Evolutionary conservation across 2,888 invertebrate species (phyloP).

Genomic region (Junonia oenone): DNA sequence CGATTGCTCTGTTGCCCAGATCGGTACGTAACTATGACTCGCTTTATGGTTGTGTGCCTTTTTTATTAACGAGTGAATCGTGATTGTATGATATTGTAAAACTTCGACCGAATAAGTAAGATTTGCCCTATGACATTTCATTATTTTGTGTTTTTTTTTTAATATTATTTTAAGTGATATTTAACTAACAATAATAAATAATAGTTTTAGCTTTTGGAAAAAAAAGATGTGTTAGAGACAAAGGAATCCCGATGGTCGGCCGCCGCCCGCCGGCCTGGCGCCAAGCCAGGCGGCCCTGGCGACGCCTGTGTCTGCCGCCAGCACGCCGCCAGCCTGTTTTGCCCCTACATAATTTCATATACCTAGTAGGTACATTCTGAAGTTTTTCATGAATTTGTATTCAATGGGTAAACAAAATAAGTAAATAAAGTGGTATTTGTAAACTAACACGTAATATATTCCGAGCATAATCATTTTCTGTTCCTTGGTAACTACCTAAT

Average conservation of each 20-base stretch:
- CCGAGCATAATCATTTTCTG: no score
- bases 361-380: slow-evolving; percentile 1
- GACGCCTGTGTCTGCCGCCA: slow-evolving; percentile 56
- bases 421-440: no score
- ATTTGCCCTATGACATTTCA: no score
- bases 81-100: slow-evolving; percentile 15
- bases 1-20: slow-evolving; percentile 30
- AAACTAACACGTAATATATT: no score
- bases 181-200: not conserved
- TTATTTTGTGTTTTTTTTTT: no score
- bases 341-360: slow-evolving; percentile 32
- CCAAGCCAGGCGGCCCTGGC: slow-evolving; percentile 77
- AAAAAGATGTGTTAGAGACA: slow-evolving; percentile 48
- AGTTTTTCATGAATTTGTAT: no score
- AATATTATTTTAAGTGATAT: no score
- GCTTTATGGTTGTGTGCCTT: slow-evolving; percentile 34
- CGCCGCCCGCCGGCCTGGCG: slow-evolving; percentile 78
- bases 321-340: slow-evolving; percentile 57
- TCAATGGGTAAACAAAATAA: no score
- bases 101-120: not conserved
- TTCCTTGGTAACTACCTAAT: no score
- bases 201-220: slow-evolving; percentile 6
- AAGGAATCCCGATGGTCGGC: slow-evolving; percentile 75
- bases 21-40: slow-evolving; percentile 32
- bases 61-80: slow-evolving; percentile 32